Evolutionary conservation across 2,888 invertebrate species (phyloP), one percentile per base, ranked within the genome.

Genomic region (Allophyes oxyacanthae): DNA sequence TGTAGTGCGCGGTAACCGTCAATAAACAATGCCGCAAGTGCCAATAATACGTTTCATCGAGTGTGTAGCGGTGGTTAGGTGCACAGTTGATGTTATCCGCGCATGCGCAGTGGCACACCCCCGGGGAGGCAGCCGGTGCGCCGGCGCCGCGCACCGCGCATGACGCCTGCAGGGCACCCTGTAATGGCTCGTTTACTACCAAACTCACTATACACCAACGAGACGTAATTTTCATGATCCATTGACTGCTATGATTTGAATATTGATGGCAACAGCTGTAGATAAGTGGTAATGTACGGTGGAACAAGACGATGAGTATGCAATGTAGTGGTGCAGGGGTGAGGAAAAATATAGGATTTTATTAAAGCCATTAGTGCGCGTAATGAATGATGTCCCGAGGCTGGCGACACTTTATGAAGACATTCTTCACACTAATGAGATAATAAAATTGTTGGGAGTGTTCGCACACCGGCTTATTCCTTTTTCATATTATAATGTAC

Each of bases 391-490:
- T 87, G 89, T 88, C 90, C 86, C 85, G 87, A 75, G 88, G 89
- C 86, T 78, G 83, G 86, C 84, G 88, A 89, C 91, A 86, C 89
- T 82, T 86, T 87, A 91, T 91, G 87, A 91, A 92, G 91, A 89
- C 88, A 86, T 91, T 87, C 86, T 84, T 89, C 88, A 84, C 82
- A 72, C 83, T 92, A 92, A 92, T 92, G 91, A 90, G 89, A 84
- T 88, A 88, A 88, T 90, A 87, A 87, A 88, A 82, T 81, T 77
- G 82, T 81, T 82, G 83, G 85, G 85, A 89, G 87, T 86, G 85
- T 75, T 75, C 75, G 67, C 73, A 71, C 76, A 68, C 59, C 53
- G 58, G 36, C 59, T 57, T 56, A 61, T 46, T 64, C 51, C 68
- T 75, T 64, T 69, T 71, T 67, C 46, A 56, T 66, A 72, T 78